Conservation (phyloP, 2,797 vertebrate genomes). For the Phyllotis vaccarum region DNA sequence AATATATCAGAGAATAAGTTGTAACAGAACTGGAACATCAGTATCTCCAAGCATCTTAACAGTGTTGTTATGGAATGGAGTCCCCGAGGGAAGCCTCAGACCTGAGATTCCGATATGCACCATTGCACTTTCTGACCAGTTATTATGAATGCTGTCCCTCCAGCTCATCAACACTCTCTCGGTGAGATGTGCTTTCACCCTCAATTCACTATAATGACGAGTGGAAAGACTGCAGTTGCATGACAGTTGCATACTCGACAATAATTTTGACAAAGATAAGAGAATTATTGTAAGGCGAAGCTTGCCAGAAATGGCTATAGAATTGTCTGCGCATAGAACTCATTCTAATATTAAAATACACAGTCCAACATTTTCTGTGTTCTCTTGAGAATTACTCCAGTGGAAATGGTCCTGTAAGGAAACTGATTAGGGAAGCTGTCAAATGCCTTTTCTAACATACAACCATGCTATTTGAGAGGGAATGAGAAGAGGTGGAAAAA, state of each 20-base stretch:
- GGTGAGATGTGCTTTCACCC: slow-evolving; percentile 87
- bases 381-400: slow-evolving; percentile 15
- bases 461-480: slow-evolving; percentile 22
- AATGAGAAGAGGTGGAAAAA: background rate
- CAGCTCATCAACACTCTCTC: slow-evolving; percentile 88
- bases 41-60: slow-evolving; percentile 72
- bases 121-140: slow-evolving; percentile 89
- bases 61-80: slow-evolving; percentile 78
- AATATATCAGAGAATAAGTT: slow-evolving; percentile 75
- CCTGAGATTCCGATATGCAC: slow-evolving; percentile 88
- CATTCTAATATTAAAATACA: background rate
- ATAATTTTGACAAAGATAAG: slow-evolving; percentile 73
- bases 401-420: slow-evolving; percentile 11
- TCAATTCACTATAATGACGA: slow-evolving; percentile 89
- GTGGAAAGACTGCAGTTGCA: slow-evolving; percentile 84
- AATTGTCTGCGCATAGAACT: slow-evolving; percentile 25
- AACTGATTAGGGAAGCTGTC: slow-evolving; percentile 20
- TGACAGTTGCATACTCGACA: slow-evolving; percentile 90
- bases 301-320: slow-evolving; percentile 60
- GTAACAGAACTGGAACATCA: slow-evolving; percentile 71
- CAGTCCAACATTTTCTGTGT: background rate
- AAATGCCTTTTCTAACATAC: background rate
- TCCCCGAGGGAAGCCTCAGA: slow-evolving; percentile 80
- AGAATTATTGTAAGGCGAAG: slow-evolving; percentile 52
- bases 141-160: slow-evolving; percentile 89